phyloP scores from a whole-genome alignment of 2,888 invertebrate species.

The Tolmerus cingulatus region DNA sequence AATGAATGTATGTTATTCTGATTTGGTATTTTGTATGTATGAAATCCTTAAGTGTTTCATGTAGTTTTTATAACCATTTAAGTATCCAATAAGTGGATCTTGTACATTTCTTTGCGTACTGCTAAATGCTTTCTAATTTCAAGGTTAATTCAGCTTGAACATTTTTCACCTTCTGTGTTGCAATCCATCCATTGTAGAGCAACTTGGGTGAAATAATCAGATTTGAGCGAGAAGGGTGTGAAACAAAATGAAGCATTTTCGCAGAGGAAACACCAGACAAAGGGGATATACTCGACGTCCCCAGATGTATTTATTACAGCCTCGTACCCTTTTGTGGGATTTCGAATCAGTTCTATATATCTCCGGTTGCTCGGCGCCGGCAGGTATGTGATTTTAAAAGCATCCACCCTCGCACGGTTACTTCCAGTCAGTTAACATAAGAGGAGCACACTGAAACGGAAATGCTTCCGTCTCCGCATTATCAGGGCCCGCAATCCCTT shows the following conservation, averaged over 20 bases:
- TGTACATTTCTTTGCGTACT: neutral
- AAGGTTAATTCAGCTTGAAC: neutral
- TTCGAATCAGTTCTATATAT: neutral
- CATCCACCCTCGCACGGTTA: constrained; percentile 7
- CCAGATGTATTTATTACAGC: constrained; percentile 13
- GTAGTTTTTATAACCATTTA: neutral
- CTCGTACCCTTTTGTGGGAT: neutral
- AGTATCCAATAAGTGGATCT: neutral
- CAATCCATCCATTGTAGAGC: neutral
- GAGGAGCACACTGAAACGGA: constrained; percentile 7
- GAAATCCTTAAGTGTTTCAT: neutral
- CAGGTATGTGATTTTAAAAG: constrained; percentile 14
- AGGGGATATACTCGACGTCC: neutral
- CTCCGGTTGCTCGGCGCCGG: neutral
- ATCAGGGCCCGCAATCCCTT: constrained; percentile 5
- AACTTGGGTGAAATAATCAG: constrained; percentile 10
- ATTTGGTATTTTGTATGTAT: too few species aligned
- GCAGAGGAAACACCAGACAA: neutral
- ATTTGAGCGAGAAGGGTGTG: neutral
- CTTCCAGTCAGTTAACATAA: constrained; percentile 22
- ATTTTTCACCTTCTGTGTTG: neutral
- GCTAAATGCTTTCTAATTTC: neutral
- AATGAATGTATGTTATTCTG: too few species aligned
- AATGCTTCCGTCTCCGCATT: constrained; percentile 8
- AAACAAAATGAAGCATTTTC: constrained; percentile 20